phyloP scores from a whole-genome alignment of 2,797 vertebrate genomes.

The Mormyrops attenuatus region DNA sequence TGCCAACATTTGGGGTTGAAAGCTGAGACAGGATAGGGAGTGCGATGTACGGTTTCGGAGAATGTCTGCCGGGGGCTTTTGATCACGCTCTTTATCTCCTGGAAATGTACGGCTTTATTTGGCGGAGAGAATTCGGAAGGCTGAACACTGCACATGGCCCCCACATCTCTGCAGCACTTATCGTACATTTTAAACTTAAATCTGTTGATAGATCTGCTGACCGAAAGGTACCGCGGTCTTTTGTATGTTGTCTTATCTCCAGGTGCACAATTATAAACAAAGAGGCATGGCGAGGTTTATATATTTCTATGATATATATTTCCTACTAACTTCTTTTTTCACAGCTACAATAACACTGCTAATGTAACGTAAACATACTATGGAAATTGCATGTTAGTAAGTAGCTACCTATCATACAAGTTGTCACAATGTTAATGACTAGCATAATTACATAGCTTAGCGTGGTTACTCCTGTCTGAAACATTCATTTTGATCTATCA shows the following conservation, averaged over 20 bases:
- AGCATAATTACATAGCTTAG: background rate
- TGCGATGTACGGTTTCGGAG: constrained; percentile 54
- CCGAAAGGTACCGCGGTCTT: background rate
- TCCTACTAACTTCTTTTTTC: background rate
- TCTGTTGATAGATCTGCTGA: background rate
- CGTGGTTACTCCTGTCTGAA: background rate
- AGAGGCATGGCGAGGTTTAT: background rate
- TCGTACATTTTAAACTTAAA: background rate
- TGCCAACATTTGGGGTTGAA: constrained; percentile 43
- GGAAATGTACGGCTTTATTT: constrained; percentile 38
- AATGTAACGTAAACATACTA: background rate
- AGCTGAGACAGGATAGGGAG: constrained; percentile 25
- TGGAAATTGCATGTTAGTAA: background rate
- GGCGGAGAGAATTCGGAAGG: constrained; percentile 3
- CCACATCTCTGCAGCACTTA: background rate
- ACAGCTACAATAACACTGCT: background rate
- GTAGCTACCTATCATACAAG: background rate
- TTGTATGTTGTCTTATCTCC: background rate
- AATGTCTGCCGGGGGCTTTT: constrained; percentile 54
- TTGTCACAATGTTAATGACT: background rate
- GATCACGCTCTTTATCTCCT: constrained; percentile 49
- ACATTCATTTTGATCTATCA: background rate
- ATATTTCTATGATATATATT: background rate
- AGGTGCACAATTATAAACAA: background rate
- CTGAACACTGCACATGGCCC: constrained; percentile 46